Evolutionary conservation across 1,140 invertebrate genomes (phyloP), one percentile per base, ranked within the genome.

Genomic region (Hyphantria cunea): DNA sequence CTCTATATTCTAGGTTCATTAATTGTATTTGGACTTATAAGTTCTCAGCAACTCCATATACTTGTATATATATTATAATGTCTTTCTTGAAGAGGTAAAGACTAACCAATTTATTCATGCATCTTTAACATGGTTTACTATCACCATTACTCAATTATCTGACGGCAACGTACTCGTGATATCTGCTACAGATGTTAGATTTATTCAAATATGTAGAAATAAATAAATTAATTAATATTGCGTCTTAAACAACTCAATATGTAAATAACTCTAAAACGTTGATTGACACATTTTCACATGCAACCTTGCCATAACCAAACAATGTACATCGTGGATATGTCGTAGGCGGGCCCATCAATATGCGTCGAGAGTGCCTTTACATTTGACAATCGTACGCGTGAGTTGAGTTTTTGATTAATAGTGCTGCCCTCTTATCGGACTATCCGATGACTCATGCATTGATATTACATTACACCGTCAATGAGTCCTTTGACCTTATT

Each of bases 401-500:
- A 80, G 56, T 68, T 59, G 83, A 74, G 48, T 84, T 60, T 69
- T 58, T 76, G 76, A 86, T 84, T 74, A 72, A 80, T 74, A 80
- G 59, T 49, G 72, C 51, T 55, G 53, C 48, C 58, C 60, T 66
- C 53, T 70, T 68, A 53, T 68, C 66, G 83, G 78, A 80, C 76
- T 78, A 75, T 78, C 79, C 76, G 41, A 64, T 89, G 84, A 89
- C 62, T 89, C 84, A 86, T 59, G 44, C 76, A 80, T 80, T 74
- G 79, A 78, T 80, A 80, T 74, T 78, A 76, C 74, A 76, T 81
- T 76, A 78, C 72, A 70, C 67, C 65, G 64, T 66, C 72, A 78
- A 82, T 85, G 76, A 79, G 80, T 87, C 76, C 84, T 86, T 83
- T 86, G 84, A 87, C 85, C 84, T 78, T 78, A 86, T 85, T 84